Percentiles rank a stretch among this genome's conserved stretches.
phyloP scores from a whole-genome alignment of 2,888 invertebrate species.

The Coelinius sp. region DNA sequence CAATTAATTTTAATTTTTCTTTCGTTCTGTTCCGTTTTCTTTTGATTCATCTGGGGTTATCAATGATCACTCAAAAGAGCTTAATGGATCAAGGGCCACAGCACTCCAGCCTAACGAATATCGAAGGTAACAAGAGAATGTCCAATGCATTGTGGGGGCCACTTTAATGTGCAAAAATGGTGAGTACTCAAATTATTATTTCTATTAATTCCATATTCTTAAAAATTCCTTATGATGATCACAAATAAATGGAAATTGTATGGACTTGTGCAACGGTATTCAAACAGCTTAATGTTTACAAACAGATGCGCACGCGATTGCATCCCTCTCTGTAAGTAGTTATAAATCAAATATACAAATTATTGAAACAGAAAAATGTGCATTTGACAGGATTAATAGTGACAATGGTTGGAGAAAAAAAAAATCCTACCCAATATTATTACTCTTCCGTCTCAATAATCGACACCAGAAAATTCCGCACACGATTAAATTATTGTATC shows the following conservation, averaged over 20 bases:
- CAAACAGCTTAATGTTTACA: slow-evolving; percentile 4
- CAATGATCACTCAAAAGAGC: too few species aligned
- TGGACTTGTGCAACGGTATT: slow-evolving; percentile 3
- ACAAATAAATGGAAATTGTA: neutral
- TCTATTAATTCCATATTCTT: neutral
- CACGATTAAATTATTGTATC: neutral
- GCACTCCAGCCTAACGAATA: neutral
- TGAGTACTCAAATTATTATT: neutral
- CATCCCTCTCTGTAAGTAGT: neutral
- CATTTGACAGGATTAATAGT: too few species aligned
- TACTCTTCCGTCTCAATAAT: too few species aligned
- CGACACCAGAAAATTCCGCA: neutral
- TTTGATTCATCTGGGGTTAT: too few species aligned
- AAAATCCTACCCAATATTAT: too few species aligned
- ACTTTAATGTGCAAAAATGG: neutral
- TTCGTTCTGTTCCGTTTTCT: too few species aligned
- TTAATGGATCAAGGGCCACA: neutral
- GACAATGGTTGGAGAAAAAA: neutral
- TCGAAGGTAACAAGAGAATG: neutral
- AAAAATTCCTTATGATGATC: neutral
- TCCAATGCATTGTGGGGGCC: neutral
- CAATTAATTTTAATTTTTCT: too few species aligned
- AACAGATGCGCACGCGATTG: slow-evolving; percentile 11
- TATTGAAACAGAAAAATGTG: neutral
- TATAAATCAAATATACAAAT: too few species aligned